Conservation (phyloP, 2,113 vertebrate genomes). For the Thunnus thynnus region DNA sequence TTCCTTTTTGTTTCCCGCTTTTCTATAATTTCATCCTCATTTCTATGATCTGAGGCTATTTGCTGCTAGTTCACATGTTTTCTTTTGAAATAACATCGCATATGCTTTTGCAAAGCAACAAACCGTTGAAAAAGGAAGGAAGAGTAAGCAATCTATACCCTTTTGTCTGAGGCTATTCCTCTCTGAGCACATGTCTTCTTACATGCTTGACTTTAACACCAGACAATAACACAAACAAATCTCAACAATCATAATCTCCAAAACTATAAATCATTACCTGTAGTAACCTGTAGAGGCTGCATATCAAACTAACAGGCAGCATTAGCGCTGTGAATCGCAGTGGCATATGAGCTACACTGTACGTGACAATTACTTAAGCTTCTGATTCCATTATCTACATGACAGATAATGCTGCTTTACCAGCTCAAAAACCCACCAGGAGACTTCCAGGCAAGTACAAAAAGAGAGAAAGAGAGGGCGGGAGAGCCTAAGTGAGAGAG, state of each 20-base stretch:
- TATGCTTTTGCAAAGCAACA: no score
- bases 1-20: no score
- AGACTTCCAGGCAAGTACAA: slow-evolving; percentile 6
- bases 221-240: neutral
- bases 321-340: slow-evolving; percentile 14
- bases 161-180: no score
- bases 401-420: slow-evolving; percentile 46
- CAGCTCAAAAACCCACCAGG: slow-evolving; percentile 21
- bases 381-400: slow-evolving; percentile 55
- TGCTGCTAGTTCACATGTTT: no score
- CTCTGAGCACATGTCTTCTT: no score
- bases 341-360: slow-evolving; percentile 14
- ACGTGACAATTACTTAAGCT: slow-evolving; percentile 53
- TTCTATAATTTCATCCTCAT: no score
- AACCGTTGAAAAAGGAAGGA: no score
- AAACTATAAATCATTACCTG: neutral
- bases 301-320: slow-evolving; percentile 12
- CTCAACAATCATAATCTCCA: neutral
- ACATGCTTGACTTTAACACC: no score
- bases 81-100: no score
- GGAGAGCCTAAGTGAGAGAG: slow-evolving; percentile 28
- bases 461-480: slow-evolving; percentile 6
- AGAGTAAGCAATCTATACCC: no score
- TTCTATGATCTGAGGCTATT: no score
- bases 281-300: neutral